phyloP scores from a whole-genome alignment of 2,113 vertebrate genomes.

The Otocyon megalotis region DNA sequence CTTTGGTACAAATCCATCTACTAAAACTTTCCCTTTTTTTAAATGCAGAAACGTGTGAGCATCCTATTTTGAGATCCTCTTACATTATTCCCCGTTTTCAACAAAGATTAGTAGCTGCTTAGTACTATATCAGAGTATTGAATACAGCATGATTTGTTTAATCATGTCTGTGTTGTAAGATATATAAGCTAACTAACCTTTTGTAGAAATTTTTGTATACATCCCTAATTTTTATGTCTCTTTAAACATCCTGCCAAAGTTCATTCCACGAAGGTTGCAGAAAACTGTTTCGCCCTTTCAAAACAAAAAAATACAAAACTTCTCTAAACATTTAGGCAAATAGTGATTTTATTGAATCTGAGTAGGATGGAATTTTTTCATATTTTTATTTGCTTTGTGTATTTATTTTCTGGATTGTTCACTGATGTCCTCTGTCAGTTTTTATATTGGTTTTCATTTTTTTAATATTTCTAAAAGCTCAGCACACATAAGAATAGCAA shows the following conservation, averaged over 20 bases:
- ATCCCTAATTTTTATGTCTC: not conserved
- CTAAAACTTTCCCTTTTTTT: not conserved
- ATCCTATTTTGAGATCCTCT: not conserved
- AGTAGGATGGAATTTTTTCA: not conserved
- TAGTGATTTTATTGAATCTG: not conserved
- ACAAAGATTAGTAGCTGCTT: not conserved
- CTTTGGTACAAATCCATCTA: not conserved
- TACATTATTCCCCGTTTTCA: not conserved
- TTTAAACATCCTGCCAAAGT: not conserved
- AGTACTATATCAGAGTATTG: not conserved
- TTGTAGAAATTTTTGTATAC: not conserved
- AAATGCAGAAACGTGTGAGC: not conserved
- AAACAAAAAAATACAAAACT: not conserved
- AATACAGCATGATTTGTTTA: not conserved
- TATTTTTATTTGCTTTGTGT: not conserved
- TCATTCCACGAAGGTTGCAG: not conserved
- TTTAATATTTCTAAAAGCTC: not conserved
- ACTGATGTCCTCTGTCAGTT: not conserved
- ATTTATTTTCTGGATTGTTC: slow-evolving; percentile 14
- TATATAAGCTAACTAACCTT: not conserved
- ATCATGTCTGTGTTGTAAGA: not conserved
- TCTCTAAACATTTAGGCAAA: slow-evolving; percentile 11
- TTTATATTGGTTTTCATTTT: slow-evolving; percentile 10
- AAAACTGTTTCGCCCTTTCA: not conserved
- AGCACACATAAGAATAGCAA: not conserved